These are phyloP conservation scores for Cyclargus thomasi DNA, from an alignment of 1,140 invertebrate species.

Conservation along the genomic window DNA sequence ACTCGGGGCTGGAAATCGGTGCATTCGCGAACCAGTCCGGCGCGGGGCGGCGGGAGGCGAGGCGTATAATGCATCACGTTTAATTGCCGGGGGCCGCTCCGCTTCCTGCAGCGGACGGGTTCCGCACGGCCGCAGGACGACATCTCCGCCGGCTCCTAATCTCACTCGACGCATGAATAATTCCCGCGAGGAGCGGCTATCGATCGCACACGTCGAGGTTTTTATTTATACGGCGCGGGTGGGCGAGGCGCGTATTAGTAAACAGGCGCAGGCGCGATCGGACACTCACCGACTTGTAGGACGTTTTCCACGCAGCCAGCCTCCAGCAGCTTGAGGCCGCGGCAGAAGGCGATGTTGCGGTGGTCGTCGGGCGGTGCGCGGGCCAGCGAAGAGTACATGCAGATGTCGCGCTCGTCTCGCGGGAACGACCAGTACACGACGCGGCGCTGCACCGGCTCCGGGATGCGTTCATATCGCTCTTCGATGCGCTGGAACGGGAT, in stretches of 20 bases:
- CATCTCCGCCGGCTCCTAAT: constrained; percentile 47
- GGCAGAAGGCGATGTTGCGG: constrained; percentile 88
- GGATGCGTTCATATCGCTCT: constrained; percentile 89
- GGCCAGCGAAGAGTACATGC: constrained; percentile 91
- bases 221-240: constrained; percentile 73
- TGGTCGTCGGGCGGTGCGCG: constrained; percentile 79
- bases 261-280: constrained; percentile 69
- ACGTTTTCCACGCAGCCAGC: constrained; percentile 87
- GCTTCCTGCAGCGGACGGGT: constrained; percentile 19
- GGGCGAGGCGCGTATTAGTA: constrained; percentile 74
- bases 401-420: constrained; percentile 89
- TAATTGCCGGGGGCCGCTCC: constrained; percentile 20
- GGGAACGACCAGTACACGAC: constrained; percentile 94
- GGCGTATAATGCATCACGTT: background rate
- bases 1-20: constrained; percentile 25
- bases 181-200: constrained; percentile 71
- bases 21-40: constrained; percentile 23
- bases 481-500: constrained; percentile 91
- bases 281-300: constrained; percentile 91
- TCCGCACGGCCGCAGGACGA: constrained; percentile 22
- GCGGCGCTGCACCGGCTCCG: constrained; percentile 89
- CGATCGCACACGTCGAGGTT: constrained; percentile 73
- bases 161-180: constrained; percentile 70
- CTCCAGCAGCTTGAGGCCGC: constrained; percentile 88
- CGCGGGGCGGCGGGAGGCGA: background rate